Base-by-base conservation (phyloP, 2,888 invertebrate species). In the Acleris holmiana region DNA sequence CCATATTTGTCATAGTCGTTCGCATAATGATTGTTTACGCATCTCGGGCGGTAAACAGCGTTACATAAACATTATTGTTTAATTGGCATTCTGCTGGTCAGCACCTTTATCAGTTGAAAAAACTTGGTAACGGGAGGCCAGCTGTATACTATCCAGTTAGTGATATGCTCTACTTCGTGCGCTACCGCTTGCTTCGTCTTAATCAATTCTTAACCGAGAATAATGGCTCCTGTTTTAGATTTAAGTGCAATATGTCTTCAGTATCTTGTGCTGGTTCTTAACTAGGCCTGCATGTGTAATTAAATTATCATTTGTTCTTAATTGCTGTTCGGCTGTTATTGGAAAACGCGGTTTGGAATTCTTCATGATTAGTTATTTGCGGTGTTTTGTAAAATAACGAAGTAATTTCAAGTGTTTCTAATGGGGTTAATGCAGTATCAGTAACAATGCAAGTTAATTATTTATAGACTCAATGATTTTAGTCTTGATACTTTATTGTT, bases 151-250 rank as follows among this genome's bases (percentile, higher is more conserved):
- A 75, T 79, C 80, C 89, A 87, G 89, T 88, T 89, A 87, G 77
- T 82, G 76, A 65, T 73, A 77, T 82, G 89, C 87, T 89, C 89
- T 80, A 88, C 75, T 89, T 89, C 81, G 67, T 71, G 17, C 63
- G 67, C 57, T 75, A 81, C 80, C 82, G 85, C 72, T 82, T 76
- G 67, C 69, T 41, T 63, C 44, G 46, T 54, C 15, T 60, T 60
- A 65, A 65, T 65, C 59, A 60, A 65, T 65, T 55, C 65, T 44
- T 49, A 41, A 59, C 50, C 56, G 25, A 55, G 65, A 65, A 60
- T 49, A 53, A 65, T 60, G 19, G 35, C 55, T 60, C 18, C 59
- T 29, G 48, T 41, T 51, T 19, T 48, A 60, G 55, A 54, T 60
- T 60, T 65, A 55, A 65, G 55, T 46, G 54, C 49, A 46, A 60